A percentile compares a stretch with the other conserved stretches of the same genome.
Evolutionary conservation across 2,888 invertebrate genomes (phyloP).

Genomic region (Trisateles emortualis): DNA sequence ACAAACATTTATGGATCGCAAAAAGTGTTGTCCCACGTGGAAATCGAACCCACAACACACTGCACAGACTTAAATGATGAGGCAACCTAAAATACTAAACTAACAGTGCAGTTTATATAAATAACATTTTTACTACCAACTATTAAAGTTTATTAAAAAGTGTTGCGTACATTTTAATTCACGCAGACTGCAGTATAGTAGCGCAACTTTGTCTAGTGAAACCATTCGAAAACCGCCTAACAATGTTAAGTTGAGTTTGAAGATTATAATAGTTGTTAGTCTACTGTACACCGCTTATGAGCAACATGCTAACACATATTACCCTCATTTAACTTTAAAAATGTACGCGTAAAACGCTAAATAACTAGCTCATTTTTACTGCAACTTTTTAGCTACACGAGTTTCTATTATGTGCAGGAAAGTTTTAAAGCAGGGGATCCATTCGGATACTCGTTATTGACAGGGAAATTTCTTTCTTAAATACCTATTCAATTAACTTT

Average conservation of each 20-base stretch:
- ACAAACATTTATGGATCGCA: too few relatives aligned
- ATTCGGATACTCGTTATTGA: too few relatives aligned
- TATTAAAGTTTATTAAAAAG: too few relatives aligned
- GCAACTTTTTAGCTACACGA: neutral
- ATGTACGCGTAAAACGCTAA: constrained; percentile 12
- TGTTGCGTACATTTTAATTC: constrained; percentile 14
- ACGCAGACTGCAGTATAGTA: constrained; percentile 8
- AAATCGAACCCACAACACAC: too few relatives aligned
- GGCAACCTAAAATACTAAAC: too few relatives aligned
- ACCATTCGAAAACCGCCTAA: constrained; percentile 28
- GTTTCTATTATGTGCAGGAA: neutral
- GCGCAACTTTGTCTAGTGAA: constrained; percentile 28
- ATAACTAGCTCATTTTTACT: neutral
- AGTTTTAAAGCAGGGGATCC: too few relatives aligned
- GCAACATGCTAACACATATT: constrained; percentile 24
- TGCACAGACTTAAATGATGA: too few relatives aligned
- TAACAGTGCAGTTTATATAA: too few relatives aligned
- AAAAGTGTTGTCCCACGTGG: too few relatives aligned
- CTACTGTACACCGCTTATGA: constrained; percentile 9
- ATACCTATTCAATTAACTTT: too few relatives aligned
- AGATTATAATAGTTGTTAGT: constrained; percentile 34
- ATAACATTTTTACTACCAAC: too few relatives aligned
- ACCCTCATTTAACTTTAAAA: constrained; percentile 23
- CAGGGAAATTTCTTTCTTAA: too few relatives aligned
- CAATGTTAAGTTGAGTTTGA: constrained; percentile 29